Evolutionary conservation across 2,113 vertebrate species (phyloP).

Genomic region (Bettongia penicillata): DNA sequence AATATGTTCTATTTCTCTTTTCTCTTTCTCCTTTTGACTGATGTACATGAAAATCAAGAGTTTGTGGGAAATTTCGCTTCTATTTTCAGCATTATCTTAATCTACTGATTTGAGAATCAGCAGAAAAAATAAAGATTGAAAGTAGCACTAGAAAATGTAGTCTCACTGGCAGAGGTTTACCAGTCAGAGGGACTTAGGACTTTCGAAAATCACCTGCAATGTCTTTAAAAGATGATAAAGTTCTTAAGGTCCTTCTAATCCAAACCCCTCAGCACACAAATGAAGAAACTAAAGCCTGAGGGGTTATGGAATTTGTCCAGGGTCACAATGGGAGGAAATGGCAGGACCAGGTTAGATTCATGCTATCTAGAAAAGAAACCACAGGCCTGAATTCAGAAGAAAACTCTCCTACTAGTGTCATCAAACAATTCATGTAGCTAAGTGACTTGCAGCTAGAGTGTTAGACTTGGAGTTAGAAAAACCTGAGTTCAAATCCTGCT

Average conservation of each 20-base stretch:
- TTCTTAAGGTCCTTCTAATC: neutral
- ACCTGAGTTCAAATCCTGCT: neutral
- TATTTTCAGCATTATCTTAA: slow-evolving; percentile 20
- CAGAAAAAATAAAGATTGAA: slow-evolving; percentile 32
- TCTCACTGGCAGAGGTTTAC: slow-evolving; percentile 26
- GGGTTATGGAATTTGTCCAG: neutral
- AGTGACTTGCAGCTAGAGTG: neutral
- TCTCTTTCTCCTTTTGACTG: slow-evolving; percentile 1
- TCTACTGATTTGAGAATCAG: slow-evolving; percentile 32
- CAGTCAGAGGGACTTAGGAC: slow-evolving; percentile 37
- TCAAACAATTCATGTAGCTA: neutral
- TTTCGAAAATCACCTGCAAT: slow-evolving; percentile 60
- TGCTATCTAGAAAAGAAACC: neutral
- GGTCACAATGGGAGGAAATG: neutral
- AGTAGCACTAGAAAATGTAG: slow-evolving; percentile 20
- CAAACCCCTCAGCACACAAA: neutral
- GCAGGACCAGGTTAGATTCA: neutral
- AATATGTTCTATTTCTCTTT: neutral
- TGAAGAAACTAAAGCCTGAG: neutral
- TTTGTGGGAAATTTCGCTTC: slow-evolving; percentile 24
- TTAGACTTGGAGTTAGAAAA: neutral
- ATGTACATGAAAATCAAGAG: slow-evolving; percentile 29
- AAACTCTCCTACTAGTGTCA: neutral
- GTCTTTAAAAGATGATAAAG: slow-evolving; percentile 21
- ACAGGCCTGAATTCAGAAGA: neutral